Evolutionary conservation across 92 coral and sea anemone species (phyloP), one percentile per base, ranked within the genome.

Genomic region (Epizoanthus rinbou): DNA sequence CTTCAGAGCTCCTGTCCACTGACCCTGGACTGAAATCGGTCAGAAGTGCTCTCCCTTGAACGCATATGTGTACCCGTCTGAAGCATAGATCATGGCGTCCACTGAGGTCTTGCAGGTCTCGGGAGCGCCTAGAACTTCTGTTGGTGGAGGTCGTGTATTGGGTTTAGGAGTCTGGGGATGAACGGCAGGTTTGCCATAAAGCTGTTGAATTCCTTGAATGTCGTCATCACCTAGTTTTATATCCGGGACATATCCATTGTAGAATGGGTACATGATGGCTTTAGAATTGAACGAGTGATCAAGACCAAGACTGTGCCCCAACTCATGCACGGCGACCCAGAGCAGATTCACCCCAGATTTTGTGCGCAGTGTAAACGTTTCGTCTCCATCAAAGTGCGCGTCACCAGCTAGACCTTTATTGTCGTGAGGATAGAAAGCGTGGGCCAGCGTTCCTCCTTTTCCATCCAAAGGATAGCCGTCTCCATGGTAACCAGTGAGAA

Each of bases 281-380:
- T 85, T 79, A 25, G 50, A 33, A 17, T 85, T 24, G 3, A 65
- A 59, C 11, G 98, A 94, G 57, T 94, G 98, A 72, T 88, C 98
- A 5, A 94, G 94, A 14, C 98, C 98, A 79, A 94, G 41, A 45
- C 94, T 87, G 68, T 94, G 98, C 0, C 98, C 98, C 35, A 94
- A 85, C 73, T 94, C 98, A 80, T 94, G 98, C 1, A 94, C 92
- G 2, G 95, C 95, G 35, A 91, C 84, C 98, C 98, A 94, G 62
- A 80, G 81, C 10, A 94, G 88, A 21, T 94, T 91, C n/a, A 89
- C 85, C 2, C 66, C 10, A 7, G 62, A 24, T 1, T 84, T 47
- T 10, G 54, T 50, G 16, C 57, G 75, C 14, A 88, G 88, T 6
- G 91, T 88, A 69, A 93, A 94, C 0, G 67, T 57, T 58, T 94